Percentiles rank a stretch among this genome's conserved stretches.
phyloP scores from a whole-genome alignment of 2,113 vertebrate genomes.

The Sorex araneus region DNA sequence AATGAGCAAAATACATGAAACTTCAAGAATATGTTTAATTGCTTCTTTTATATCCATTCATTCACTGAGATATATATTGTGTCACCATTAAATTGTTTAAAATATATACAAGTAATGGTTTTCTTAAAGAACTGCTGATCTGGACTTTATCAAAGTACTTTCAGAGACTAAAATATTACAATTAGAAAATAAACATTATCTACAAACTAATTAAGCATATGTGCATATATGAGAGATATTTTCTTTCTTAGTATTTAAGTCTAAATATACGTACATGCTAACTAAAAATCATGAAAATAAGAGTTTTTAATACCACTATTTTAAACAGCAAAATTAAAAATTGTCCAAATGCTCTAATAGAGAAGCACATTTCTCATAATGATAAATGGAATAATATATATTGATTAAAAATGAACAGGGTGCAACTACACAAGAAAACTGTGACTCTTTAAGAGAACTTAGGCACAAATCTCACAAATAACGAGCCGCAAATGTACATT shows the following conservation, averaged over 20 bases:
- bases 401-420: conserved; percentile 22
- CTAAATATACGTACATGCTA: not conserved
- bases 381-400: not conserved
- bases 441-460: not conserved
- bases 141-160: too few relatives aligned
- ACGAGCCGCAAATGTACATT: not conserved
- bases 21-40: not conserved
- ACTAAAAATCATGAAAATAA: not conserved
- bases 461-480: not conserved
- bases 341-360: not conserved
- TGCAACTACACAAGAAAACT: not conserved
- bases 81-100: not conserved
- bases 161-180: too few relatives aligned
- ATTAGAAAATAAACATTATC: too few relatives aligned
- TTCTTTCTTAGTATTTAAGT: not conserved
- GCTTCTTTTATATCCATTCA: not conserved
- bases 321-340: not conserved
- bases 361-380: not conserved
- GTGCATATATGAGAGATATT: not conserved
- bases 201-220: too few relatives aligned
- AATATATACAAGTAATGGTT: not conserved
- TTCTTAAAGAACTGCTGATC: not conserved
- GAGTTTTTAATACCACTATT: not conserved
- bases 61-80: not conserved
- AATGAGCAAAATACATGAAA: not conserved